phyloP scores from a whole-genome alignment of 2,113 vertebrate genomes.

The Chamaea fasciata region DNA sequence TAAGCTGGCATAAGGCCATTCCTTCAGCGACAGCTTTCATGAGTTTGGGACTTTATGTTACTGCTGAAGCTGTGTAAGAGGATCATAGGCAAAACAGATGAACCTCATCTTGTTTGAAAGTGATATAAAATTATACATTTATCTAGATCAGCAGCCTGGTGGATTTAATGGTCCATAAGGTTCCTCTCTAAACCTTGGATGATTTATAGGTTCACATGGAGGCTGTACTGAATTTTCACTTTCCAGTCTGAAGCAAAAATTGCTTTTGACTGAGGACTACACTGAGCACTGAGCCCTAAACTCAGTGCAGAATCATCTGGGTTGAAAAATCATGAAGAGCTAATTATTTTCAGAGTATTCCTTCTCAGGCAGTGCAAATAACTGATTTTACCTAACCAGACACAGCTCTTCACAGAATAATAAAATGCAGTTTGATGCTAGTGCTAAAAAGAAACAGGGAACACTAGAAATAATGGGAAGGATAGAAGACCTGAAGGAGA shows the following conservation, averaged over 20 bases:
- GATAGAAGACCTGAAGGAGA: not conserved
- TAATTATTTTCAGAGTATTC: not conserved
- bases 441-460: not conserved
- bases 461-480: not conserved
- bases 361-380: not conserved
- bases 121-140: conserved; percentile 4
- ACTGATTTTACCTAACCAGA: not conserved
- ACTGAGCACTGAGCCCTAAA: not conserved
- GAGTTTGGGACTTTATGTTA: not conserved
- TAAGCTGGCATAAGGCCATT: not conserved
- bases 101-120: not conserved
- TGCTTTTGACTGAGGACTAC: not conserved
- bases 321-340: not conserved
- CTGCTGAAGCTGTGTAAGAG: not conserved
- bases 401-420: not conserved
- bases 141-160: not conserved
- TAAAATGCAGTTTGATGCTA: not conserved
- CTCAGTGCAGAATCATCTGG: not conserved
- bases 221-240: not conserved
- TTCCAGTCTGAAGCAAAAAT: not conserved
- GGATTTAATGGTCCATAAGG: not conserved
- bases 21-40: not conserved
- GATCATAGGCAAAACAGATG: not conserved
- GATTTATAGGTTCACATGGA: not conserved
- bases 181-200: not conserved